Evolutionary conservation across 2,113 vertebrate species (phyloP).

Genomic region (Struthio camelus): DNA sequence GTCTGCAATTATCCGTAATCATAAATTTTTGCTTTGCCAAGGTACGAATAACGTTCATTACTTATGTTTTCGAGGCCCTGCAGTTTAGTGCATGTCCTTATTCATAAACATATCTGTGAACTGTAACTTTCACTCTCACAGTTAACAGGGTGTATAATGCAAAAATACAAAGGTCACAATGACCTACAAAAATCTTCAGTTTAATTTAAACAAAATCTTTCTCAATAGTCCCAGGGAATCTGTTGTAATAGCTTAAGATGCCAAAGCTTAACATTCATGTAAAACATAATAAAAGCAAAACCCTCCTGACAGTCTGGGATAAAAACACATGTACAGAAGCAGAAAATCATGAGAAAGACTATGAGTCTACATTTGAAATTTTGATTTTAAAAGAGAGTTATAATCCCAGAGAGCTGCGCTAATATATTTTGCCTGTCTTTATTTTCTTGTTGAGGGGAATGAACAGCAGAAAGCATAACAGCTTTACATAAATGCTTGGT

Average conservation of each 20-base stretch:
- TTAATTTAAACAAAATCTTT: neutral
- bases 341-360: neutral
- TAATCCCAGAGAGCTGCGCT: neutral
- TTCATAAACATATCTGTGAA: neutral
- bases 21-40: slow-evolving; percentile 21
- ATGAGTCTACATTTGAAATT: neutral
- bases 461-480: neutral
- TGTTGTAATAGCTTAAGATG: neutral
- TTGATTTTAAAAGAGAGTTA: neutral
- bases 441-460: neutral
- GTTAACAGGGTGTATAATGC: neutral
- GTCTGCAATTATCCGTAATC: slow-evolving; percentile 1
- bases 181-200: neutral
- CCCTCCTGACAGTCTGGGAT: neutral
- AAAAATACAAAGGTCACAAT: slow-evolving; percentile 5
- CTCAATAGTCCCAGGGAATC: neutral
- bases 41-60: neutral
- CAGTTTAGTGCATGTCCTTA: neutral
- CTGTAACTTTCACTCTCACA: neutral
- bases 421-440: neutral
- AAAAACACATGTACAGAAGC: neutral
- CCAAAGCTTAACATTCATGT: neutral
- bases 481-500: neutral
- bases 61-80: neutral
- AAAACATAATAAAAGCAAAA: neutral